Evolutionary conservation across 2,797 vertebrate genomes (phyloP), one percentile per base, ranked within the genome.

Genomic region (Chrysocyon brachyurus): DNA sequence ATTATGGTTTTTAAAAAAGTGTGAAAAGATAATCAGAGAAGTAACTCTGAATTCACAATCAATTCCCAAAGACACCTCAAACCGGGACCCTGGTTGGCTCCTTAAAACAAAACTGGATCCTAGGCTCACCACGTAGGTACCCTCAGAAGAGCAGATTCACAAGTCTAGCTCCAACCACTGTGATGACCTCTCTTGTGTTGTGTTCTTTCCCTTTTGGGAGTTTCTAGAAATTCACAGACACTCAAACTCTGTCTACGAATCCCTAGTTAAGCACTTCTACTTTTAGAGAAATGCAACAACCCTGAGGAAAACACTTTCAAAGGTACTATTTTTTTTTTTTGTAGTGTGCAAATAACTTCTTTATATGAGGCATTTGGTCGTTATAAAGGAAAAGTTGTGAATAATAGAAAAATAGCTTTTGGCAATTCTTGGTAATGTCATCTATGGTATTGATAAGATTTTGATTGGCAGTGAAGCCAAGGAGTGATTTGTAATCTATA

Each of bases 341-440:
- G 72, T 85, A 70, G 28, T 57, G 22, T 72, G 21, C 57, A 57
- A 79, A 3, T 61, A 82, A 54, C 36, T 86, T 86, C 21, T 68
- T 95, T 86, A 49, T 40, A 15, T 63, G 54, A 96, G 33, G 9
- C 64, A 63, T 72, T 92, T 85, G 33, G 12, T 85, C 36, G n/a
- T 54, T 81, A 72, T n/a, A 82, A 91, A 94, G 54, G 56, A 91
- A 91, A 72, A 94, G 26, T 77, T 83, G 31, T 28, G 78, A 86
- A 94, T 82, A 24, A 54, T 49, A 72, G 86, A 92, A 96, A 95
- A 95, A 28, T 61, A 75, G 68, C 64, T 66, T 83, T 89, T 82
- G 68, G 49, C 28, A 93, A n/a, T 94, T 96, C 24, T 91, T 79
- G 90, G 46, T 82, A 82, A 40, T 81, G 64, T 66, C n/a, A 14